phyloP scores from a whole-genome alignment of 35 echinoderm and acorn worm species.

The Patiria miniata region DNA sequence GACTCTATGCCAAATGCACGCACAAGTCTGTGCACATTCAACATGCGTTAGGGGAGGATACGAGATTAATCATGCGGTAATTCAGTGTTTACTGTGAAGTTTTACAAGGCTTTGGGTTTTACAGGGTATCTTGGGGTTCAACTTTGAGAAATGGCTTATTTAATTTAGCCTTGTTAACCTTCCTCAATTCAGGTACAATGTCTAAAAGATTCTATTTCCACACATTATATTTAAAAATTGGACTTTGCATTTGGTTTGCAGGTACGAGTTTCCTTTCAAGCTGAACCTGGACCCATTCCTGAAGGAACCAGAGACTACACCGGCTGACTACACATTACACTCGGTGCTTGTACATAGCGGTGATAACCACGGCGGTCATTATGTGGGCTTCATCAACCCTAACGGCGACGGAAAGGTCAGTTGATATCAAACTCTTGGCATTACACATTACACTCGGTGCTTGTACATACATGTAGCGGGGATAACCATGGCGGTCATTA shows the following conservation, averaged over 20 bases:
- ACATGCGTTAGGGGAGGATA: no score
- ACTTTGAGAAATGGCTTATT: no score
- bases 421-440: not conserved
- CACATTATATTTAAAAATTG: no score
- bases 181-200: no score
- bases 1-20: no score
- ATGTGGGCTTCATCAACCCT: slow-evolving; percentile 97
- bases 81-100: no score
- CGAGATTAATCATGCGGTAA: no score
- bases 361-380: slow-evolving; percentile 98
- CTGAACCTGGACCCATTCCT: slow-evolving; percentile 86
- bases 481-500: slow-evolving; percentile 99
- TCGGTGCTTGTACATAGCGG: slow-evolving; percentile 98
- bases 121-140: no score
- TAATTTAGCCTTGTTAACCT: no score
- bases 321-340: slow-evolving; percentile 93
- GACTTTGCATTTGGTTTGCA: not conserved
- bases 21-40: no score
- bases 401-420: slow-evolving; percentile 93
- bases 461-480: slow-evolving; percentile 97
- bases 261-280: slow-evolving; percentile 98
- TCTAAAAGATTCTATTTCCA: no score
- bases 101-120: no score
- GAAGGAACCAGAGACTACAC: slow-evolving; percentile 84
- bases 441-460: slow-evolving; percentile 95